Percentiles rank a stretch among this genome's conserved stretches.
phyloP scores from a whole-genome alignment of 2,797 vertebrate genomes.

The Lacerta agilis region DNA sequence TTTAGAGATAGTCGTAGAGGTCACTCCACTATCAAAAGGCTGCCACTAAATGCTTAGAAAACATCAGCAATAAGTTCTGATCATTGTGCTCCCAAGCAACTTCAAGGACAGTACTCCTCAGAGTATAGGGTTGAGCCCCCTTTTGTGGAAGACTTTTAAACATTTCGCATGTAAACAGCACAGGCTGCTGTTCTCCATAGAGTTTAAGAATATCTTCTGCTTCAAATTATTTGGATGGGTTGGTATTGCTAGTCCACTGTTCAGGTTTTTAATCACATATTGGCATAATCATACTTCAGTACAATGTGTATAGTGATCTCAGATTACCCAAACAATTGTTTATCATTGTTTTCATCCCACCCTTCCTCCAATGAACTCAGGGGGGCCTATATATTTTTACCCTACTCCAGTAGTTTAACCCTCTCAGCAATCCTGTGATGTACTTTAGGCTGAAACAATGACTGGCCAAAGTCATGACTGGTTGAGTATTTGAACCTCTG shows the following conservation, averaged over 20 bases:
- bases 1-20: conserved; percentile 70
- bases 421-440: background rate
- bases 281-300: background rate
- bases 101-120: conserved; percentile 64
- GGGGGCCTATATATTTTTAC: background rate
- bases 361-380: background rate
- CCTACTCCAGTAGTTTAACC: no score
- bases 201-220: background rate
- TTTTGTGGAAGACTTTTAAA: conserved; percentile 28
- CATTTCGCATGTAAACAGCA: conserved; percentile 6
- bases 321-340: background rate
- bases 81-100: conserved; percentile 28
- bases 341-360: background rate
- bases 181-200: background rate
- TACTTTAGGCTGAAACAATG: background rate
- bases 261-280: conserved; percentile 22
- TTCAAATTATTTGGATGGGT: background rate
- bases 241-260: background rate
- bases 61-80: conserved; percentile 53
- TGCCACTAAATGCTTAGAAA: conserved; percentile 61
- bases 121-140: conserved; percentile 18
- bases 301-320: background rate
- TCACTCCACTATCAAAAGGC: conserved; percentile 63
- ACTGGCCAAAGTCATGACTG: background rate
- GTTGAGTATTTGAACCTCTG: background rate